Conservation (phyloP, 1,140 invertebrate genomes). For the Arctopsyche grandis region DNA sequence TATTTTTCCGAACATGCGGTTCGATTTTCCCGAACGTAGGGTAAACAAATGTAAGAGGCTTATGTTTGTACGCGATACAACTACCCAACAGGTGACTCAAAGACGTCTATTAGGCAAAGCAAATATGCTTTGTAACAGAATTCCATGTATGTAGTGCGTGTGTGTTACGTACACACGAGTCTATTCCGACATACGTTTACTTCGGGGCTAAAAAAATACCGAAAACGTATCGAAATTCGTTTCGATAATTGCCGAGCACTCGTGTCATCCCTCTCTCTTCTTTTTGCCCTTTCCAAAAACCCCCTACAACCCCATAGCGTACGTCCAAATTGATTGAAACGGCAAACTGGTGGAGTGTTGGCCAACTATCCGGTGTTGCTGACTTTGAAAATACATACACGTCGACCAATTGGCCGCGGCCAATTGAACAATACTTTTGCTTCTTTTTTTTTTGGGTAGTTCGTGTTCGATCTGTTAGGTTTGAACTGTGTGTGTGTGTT, state of each 20-base stretch:
- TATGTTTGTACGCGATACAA: conserved; percentile 12
- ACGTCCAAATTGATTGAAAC: not conserved
- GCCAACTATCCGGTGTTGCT: not conserved
- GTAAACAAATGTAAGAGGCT: conserved; percentile 21
- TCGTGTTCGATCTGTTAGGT: too few species aligned
- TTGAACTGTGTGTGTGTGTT: too few species aligned
- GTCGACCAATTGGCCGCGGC: too few species aligned
- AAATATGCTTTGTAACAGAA: conserved; percentile 19
- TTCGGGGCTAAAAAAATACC: not conserved
- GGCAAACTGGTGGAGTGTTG: not conserved
- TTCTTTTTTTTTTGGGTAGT: too few species aligned
- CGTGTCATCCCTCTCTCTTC: not conserved
- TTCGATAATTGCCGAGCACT: conserved; percentile 7
- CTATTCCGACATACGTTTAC: not conserved
- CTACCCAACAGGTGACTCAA: conserved; percentile 3
- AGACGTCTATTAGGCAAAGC: conserved; percentile 18
- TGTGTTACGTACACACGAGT: not conserved
- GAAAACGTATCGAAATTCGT: not conserved
- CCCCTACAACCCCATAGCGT: too few species aligned
- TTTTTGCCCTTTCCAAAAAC: too few species aligned
- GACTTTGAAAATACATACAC: too few species aligned
- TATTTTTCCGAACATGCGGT: too few species aligned
- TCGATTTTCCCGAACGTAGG: too few species aligned
- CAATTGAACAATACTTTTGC: too few species aligned
- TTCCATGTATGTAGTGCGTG: not conserved